Evolutionary conservation across 2,888 invertebrate species (phyloP).

Genomic region (Temnothorax ravouxi): DNA sequence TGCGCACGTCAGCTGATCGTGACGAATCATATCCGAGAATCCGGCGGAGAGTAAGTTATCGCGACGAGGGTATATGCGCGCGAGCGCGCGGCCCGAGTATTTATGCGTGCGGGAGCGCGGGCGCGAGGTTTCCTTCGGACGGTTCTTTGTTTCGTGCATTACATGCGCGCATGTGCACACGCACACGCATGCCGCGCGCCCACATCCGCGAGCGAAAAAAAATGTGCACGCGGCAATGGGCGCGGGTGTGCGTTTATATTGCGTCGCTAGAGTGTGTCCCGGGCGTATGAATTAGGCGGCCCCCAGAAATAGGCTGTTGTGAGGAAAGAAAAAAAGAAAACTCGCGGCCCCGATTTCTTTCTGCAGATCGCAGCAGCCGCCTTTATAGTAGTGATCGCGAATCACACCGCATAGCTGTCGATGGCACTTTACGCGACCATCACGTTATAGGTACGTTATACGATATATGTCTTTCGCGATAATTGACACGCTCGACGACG

Average conservation of each 20-base stretch:
- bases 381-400: background rate
- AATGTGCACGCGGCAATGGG: constrained; percentile 38
- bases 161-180: constrained; percentile 59
- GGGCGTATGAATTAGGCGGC: constrained; percentile 39
- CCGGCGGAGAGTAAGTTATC: constrained; percentile 65
- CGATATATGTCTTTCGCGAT: background rate
- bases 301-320: constrained; percentile 57
- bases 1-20: constrained; percentile 73
- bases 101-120: constrained; percentile 75
- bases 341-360: constrained; percentile 51
- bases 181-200: constrained; percentile 52
- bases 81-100: constrained; percentile 64
- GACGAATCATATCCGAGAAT: constrained; percentile 66
- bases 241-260: constrained; percentile 15
- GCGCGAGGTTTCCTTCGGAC: constrained; percentile 69
- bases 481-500: background rate
- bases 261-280: constrained; percentile 46
- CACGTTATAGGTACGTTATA: background rate
- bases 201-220: constrained; percentile 51
- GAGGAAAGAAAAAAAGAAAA: constrained; percentile 33
- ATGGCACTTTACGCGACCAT: background rate
- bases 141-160: constrained; percentile 77
- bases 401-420: background rate
- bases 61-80: constrained; percentile 70
- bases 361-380: constrained; percentile 19